Evolutionary conservation across 2,797 vertebrate species (phyloP), one percentile per base, ranked within the genome.

Genomic region (Sebastes flavidus): DNA sequence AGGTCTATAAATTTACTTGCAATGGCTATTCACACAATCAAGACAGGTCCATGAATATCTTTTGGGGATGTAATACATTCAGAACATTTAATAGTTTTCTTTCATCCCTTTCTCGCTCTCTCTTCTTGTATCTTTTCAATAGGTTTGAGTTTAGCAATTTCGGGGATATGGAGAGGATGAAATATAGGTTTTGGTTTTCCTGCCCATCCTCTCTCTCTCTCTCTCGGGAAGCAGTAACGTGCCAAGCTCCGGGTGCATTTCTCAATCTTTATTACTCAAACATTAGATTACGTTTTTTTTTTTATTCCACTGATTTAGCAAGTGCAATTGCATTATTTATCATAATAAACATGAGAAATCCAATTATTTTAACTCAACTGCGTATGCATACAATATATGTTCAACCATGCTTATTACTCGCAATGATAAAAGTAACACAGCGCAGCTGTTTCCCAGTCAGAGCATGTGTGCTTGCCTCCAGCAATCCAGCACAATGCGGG

Each of bases 371-470:
- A 72, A 70, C 55, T 61, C 12, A 80, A 7, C 54, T 75, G 22
- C 8, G 8, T 61, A 55, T 29, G 18, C 46, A 61, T 77, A n/a
- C 62, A 30, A 79, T 83, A 8, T 67, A 86, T 75, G 89, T 75
- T 65, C 56, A 75, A 58, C 18, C 14, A 20, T 54, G 55, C 30
- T 85, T 86, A 90, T 90, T 86, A 81, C 70, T 75, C 73, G 74
- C 46, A 74, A 65, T 56, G 81, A 27, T 77, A 36, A 75, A 66
- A 72, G 72, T 81, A 88, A 91, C 20, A 59, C 29, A 36, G 68
- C 63, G 29, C 87, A 91, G 87, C 76, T 91, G 85, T 86, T 90
- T 76, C 72, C 30, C 63, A 90, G 69, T 68, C 54, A 68, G 68
- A 75, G 52, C 75, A 67, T 72, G 78, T 84, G 87, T 62, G 25